Evolutionary conservation across 2,888 invertebrate genomes (phyloP).

Genomic region (Spodoptera picta): DNA sequence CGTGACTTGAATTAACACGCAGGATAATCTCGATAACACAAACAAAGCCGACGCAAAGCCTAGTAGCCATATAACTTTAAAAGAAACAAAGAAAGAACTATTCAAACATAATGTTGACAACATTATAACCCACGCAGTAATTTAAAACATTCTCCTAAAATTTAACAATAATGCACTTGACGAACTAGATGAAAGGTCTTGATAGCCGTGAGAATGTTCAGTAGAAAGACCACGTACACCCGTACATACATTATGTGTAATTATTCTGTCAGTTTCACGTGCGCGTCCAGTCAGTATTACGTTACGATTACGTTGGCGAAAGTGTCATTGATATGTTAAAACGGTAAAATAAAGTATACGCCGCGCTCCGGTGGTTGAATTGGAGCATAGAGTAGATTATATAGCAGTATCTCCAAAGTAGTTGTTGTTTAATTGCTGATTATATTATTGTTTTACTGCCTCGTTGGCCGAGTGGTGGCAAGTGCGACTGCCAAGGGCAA

Average conservation of each 20-base stretch:
- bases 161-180: constrained; percentile 17
- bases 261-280: constrained; percentile 32
- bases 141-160: constrained; percentile 22
- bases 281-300: constrained; percentile 49
- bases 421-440: too few species aligned
- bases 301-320: constrained; percentile 74
- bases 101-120: constrained; percentile 13
- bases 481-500: too few species aligned
- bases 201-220: constrained; percentile 46
- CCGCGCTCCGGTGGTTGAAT: constrained; percentile 33
- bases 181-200: constrained; percentile 21
- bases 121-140: neutral
- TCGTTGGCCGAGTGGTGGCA: too few species aligned
- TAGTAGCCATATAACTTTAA: neutral
- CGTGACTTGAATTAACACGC: too few species aligned
- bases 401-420: neutral
- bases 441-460: too few species aligned
- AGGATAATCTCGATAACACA: too few species aligned
- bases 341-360: constrained; percentile 63
- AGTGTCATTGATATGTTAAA: constrained; percentile 85
- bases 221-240: constrained; percentile 18
- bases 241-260: constrained; percentile 17
- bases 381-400: constrained; percentile 23
- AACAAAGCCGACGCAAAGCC: too few species aligned
- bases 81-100: constrained; percentile 13